Evolutionary conservation across 2,888 invertebrate genomes (phyloP).

Genomic region (Diplazon laetatorius): DNA sequence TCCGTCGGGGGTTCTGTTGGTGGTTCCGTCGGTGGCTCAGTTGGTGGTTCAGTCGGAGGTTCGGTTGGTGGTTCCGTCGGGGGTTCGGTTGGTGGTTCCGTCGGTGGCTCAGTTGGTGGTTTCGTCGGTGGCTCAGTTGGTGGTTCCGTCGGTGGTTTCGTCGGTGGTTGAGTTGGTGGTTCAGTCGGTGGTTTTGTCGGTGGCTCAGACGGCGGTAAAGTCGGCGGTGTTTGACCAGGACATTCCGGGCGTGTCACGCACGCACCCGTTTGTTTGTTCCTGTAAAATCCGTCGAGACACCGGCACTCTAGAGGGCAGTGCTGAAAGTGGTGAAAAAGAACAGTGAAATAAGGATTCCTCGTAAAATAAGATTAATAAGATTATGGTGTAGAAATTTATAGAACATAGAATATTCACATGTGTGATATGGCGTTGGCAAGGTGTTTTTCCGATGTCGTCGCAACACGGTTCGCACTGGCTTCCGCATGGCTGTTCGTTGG

Average conservation of each 20-base stretch:
- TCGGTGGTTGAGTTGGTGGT: slow-evolving; percentile 28
- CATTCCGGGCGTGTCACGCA: too few relatives aligned
- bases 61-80: slow-evolving; percentile 22
- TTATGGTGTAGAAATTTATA: too few relatives aligned
- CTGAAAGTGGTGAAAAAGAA: too few relatives aligned
- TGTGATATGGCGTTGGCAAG: too few relatives aligned
- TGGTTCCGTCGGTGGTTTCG: slow-evolving; percentile 31
- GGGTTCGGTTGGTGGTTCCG: slow-evolving; percentile 47
- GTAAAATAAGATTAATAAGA: too few relatives aligned
- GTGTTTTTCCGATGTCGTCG: not conserved
- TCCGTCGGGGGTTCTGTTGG: slow-evolving; percentile 39
- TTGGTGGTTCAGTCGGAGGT: slow-evolving; percentile 31
- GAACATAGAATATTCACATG: too few relatives aligned
- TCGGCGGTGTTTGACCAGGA: slow-evolving; percentile 60
- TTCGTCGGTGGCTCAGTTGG: slow-evolving; percentile 49
- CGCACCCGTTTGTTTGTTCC: too few relatives aligned
- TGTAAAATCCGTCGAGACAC: too few relatives aligned
- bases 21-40: slow-evolving; percentile 16
- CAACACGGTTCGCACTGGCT: slow-evolving; percentile 42
- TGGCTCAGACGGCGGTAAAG: slow-evolving; percentile 61
- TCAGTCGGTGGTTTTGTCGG: slow-evolving; percentile 50
- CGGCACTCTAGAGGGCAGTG: too few relatives aligned
- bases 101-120: slow-evolving; percentile 47
- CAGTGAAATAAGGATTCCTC: too few relatives aligned
- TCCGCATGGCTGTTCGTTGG: slow-evolving; percentile 35